Percentiles rank a stretch among this genome's conserved stretches.
These are phyloP conservation scores for Microctenopoma steveboyesi DNA, from an alignment of 2,797 vertebrate genomes.

Conservation along the genomic window DNA sequence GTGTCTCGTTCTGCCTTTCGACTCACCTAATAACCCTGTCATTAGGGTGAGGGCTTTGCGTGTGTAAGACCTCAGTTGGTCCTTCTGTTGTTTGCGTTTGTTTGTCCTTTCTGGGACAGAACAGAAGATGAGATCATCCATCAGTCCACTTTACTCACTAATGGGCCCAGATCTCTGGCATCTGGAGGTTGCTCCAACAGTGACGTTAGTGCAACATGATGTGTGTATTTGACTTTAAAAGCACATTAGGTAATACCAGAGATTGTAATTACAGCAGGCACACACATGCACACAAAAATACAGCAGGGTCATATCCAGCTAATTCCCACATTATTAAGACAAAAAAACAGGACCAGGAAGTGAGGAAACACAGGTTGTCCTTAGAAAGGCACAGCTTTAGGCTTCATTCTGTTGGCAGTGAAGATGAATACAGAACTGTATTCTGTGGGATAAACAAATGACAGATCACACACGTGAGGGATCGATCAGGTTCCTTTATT, in stretches of 20 bases:
- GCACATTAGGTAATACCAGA: conserved; percentile 5
- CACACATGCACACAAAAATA: not conserved
- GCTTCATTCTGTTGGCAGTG: conserved; percentile 4
- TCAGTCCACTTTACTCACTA: conserved; percentile 65
- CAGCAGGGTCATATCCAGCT: conserved; percentile 3
- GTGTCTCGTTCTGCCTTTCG: conserved; percentile 70
- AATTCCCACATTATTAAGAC: conserved; percentile 31
- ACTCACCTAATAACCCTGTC: conserved; percentile 75
- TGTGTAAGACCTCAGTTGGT: conserved; percentile 38
- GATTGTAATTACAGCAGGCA: not conserved
- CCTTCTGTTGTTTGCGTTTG: conserved; percentile 68
- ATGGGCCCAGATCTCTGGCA: conserved; percentile 69
- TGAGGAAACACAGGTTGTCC: conserved; percentile 5
- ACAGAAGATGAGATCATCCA: conserved; percentile 70
- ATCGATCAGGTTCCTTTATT: conserved; percentile 33
- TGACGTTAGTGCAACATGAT: conserved; percentile 29
- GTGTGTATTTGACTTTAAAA: conserved; percentile 32
- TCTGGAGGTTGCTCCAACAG: conserved; percentile 56
- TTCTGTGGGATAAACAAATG: conserved; percentile 1
- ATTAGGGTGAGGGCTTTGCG: conserved; percentile 67
- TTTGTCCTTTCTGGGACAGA: conserved; percentile 66
- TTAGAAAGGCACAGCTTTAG: conserved; percentile 2
- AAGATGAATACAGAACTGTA: not conserved
- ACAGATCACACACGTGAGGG: conserved; percentile 25
- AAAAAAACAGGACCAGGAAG: conserved; percentile 20